Evolutionary conservation across 2,113 vertebrate genomes (phyloP), one percentile per base, ranked within the genome.

Genomic region (Cheilinus undulatus): DNA sequence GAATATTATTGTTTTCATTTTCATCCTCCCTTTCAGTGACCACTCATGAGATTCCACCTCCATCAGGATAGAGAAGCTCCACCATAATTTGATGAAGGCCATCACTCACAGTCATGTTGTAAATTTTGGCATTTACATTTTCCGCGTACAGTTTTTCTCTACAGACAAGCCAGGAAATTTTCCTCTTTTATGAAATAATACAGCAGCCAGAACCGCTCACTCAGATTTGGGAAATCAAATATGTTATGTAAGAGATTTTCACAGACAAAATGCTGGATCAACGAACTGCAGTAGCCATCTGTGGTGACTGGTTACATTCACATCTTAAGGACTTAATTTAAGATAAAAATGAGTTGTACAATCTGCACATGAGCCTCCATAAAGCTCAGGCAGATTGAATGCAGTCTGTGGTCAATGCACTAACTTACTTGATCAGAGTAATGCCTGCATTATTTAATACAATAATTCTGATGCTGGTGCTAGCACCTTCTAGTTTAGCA

Each of bases 1-100:
- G 17, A 68, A 20, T 57, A 27, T 40, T 43, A 12, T 59, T 62
- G 22, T 65, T 76, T 69, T 76, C 24, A 52, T 73, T 73, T 61
- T 65, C 53, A 57, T 51, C 30, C 43, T 23, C 26, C 34, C 28
- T 38, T 54, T 54, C 42, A 75, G 17, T 53, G 51, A 43, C 67
- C 46, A 46, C 14, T 9, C 48, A 62, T 40, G 48, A 71, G 14
- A 53, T 27, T 67, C 51, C 30, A 26, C 72, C 24, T 67, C 50
- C 54, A 40, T 22, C 43, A 51, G 49, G 80, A 42, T 3, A 48
- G 23, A 66, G 53, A 62, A 1, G 7, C 32, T 54, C 64, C 64
- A 46, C 20, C 28, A 30, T 3, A 22, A 52, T 15, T 32, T 15
- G 73, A 73, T 60, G 75, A 65, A 27, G 24, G 24, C 38, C 17